A percentile compares a stretch with the other conserved stretches of the same genome.
Conservation (phyloP, 2,797 vertebrate genomes). For the Gymnothorax reevesii region DNA sequence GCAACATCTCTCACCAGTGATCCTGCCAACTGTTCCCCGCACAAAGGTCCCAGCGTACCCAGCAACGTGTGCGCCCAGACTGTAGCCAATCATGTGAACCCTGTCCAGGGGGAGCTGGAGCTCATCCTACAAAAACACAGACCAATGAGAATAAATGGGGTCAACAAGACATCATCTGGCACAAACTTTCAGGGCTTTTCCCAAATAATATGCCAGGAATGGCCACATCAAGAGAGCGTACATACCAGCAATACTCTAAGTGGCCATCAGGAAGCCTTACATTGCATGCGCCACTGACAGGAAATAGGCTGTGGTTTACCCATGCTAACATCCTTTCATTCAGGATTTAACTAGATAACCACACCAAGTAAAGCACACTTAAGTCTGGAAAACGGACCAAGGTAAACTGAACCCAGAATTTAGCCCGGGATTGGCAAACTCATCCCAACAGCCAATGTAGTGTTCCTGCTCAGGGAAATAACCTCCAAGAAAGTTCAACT, state of each 20-base stretch:
- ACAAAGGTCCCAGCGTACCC: conserved; percentile 86
- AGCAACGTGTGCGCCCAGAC: conserved; percentile 91
- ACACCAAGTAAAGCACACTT: too few species aligned
- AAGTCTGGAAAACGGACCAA: too few species aligned
- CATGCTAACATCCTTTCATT: too few species aligned
- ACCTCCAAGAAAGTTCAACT: background rate
- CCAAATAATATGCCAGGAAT: background rate
- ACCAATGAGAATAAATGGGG: background rate
- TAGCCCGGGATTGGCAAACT: too few species aligned
- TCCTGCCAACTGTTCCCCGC: conserved; percentile 83
- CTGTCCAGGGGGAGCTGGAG: conserved; percentile 74
- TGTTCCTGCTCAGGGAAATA: too few species aligned
- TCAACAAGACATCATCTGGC: background rate
- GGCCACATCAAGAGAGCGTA: background rate
- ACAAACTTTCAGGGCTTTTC: background rate
- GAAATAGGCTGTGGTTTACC: background rate
- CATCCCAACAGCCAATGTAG: too few species aligned
- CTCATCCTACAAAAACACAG: conserved; percentile 72
- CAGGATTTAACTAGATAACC: too few species aligned
- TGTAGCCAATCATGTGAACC: conserved; percentile 95
- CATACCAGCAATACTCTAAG: background rate
- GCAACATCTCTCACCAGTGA: conserved; percentile 79
- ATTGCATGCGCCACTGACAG: background rate
- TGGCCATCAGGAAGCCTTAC: background rate
- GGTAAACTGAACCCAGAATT: too few species aligned